Evolutionary conservation across 2,888 invertebrate species (phyloP), one percentile per base, ranked within the genome.

Genomic region (Tigriopus californicus): DNA sequence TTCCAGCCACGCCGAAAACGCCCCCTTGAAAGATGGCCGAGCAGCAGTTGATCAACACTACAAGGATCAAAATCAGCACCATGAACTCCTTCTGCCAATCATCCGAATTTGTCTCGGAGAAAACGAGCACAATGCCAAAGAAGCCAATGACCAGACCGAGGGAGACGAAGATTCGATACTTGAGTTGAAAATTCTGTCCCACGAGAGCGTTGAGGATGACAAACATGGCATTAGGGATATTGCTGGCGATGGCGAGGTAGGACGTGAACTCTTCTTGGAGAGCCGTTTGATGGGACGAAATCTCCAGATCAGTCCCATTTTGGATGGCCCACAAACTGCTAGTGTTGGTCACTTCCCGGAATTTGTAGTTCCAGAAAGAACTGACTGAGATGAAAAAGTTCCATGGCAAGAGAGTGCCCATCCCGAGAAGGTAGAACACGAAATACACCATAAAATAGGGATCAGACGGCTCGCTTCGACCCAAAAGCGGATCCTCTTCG

Each of bases 1-100:
- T 64, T 48, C 70, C 67, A 11, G 70, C 70, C 33, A 73, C 62
- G 11, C 72, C 73, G 65, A 71, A 68, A 55, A 71, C 61, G 12
- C 70, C 71, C 1, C 72, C 70, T 59, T 69, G 68, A 41, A 72
- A 65, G 11, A 73, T 66, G 18, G 72, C 59, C 15, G 49, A 40
- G 22, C 25, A 22, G 12, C 60, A 24, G 15, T 60, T 57, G n/a
- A 61, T 25, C 11, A 51, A n/a, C 22, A 61, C 52, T 2, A 59
- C 59, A 15, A 59, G 18, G 41, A 22, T 33, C 24, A 59, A 15
- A 15, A 51, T 41, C 4, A 41, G 11, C 13, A 22, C 25, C 22
- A 59, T n/a, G 42, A 59, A 59, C 41, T 20, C 13, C 22, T 20
- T 56, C n/a, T 56, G 56, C 56, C 56, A 56, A 5, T 42, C 12